A percentile compares a stretch with the other conserved stretches of the same genome.
phyloP scores from a whole-genome alignment of 2,888 invertebrate species.

The Cataglyphis cursor region DNA sequence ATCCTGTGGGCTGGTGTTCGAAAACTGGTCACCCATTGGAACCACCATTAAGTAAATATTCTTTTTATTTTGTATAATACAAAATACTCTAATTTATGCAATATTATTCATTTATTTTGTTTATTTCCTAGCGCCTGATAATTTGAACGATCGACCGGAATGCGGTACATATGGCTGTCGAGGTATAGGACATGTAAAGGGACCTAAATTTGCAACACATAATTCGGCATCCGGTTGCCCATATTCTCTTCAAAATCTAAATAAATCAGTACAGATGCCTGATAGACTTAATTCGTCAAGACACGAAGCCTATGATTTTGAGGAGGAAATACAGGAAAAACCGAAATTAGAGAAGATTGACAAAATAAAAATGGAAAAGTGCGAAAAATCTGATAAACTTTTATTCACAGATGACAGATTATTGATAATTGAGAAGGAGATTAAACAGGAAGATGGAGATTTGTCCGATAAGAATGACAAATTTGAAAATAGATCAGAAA shows the following conservation, averaged over 20 bases:
- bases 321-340: slow-evolving; percentile 81
- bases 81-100: slow-evolving; percentile 32
- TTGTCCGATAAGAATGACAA: slow-evolving; percentile 82
- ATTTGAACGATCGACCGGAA: slow-evolving; percentile 89
- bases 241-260: slow-evolving; percentile 89
- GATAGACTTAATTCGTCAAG: slow-evolving; percentile 87
- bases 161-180: slow-evolving; percentile 96
- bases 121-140: slow-evolving; percentile 88
- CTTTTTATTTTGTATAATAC: not conserved
- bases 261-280: slow-evolving; percentile 86
- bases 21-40: slow-evolving; percentile 96
- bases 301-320: slow-evolving; percentile 84
- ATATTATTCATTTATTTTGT: slow-evolving; percentile 37
- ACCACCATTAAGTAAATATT: slow-evolving; percentile 92
- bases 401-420: slow-evolving; percentile 77
- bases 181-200: slow-evolving; percentile 95
- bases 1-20: slow-evolving; percentile 96
- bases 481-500: slow-evolving; percentile 79
- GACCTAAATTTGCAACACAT: slow-evolving; percentile 92
- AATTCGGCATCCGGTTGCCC: slow-evolving; percentile 92
- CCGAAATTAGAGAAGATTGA: slow-evolving; percentile 81
- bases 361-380: slow-evolving; percentile 80
- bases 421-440: slow-evolving; percentile 80
- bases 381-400: slow-evolving; percentile 75
- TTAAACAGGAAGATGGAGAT: slow-evolving; percentile 84